These are phyloP conservation scores for Oreochromis niloticus DNA, from an alignment of 2,113 vertebrate species.

Conservation along the genomic window DNA sequence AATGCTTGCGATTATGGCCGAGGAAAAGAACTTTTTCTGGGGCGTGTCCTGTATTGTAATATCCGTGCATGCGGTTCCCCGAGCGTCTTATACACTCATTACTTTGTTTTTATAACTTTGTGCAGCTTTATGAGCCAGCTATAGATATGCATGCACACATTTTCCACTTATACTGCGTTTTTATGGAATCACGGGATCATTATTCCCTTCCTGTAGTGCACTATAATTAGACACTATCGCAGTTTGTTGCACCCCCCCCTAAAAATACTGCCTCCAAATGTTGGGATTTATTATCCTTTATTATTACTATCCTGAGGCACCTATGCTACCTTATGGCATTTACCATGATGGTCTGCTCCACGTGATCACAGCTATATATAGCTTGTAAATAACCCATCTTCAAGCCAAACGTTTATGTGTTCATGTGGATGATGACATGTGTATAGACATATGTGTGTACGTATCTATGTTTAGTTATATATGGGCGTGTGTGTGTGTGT, in stretches of 20 bases:
- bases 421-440: background rate
- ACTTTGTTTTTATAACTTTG: background rate
- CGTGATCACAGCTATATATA: background rate
- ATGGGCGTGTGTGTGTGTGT: background rate
- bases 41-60: constrained; percentile 1
- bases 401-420: background rate
- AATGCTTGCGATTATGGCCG: background rate
- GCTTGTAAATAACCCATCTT: background rate
- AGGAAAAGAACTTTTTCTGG: background rate
- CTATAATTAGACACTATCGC: background rate
- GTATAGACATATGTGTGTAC: background rate
- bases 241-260: background rate
- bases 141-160: background rate
- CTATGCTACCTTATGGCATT: background rate
- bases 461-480: background rate
- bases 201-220: background rate
- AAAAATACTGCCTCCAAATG: background rate
- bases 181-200: background rate
- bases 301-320: background rate
- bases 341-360: background rate
- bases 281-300: background rate
- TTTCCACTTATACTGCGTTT: background rate
- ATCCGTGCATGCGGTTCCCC: background rate
- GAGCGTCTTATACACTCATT: background rate
- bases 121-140: background rate